A percentile compares a stretch with the other conserved stretches of the same genome.
phyloP scores from a whole-genome alignment of 2,888 invertebrate species.

The Drosophila percnosoma region DNA sequence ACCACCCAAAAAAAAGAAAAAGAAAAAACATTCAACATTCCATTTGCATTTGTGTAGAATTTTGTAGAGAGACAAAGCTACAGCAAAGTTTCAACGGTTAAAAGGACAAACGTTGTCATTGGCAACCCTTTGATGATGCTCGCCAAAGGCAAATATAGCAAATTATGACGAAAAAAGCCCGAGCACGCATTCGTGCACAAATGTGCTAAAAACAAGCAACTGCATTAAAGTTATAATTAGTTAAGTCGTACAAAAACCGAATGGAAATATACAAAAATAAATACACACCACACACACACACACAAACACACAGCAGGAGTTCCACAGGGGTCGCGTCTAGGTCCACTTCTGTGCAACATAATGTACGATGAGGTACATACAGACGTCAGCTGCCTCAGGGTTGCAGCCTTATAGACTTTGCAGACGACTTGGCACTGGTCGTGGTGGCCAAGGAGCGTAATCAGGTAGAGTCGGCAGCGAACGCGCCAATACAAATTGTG shows the following conservation, averaged over 20 bases:
- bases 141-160: neutral
- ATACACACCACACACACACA: conserved; percentile 1
- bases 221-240: conserved; percentile 72
- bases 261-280: neutral
- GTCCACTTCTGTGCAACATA: neutral
- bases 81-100: conserved; percentile 1
- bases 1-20: neutral
- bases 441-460: neutral
- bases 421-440: neutral
- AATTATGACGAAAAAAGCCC: conserved; percentile 6
- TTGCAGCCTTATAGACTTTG: neutral
- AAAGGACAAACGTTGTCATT: conserved; percentile 59
- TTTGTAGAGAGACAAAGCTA: neutral
- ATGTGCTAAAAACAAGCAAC: conserved; percentile 26
- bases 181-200: neutral
- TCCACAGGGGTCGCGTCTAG: neutral
- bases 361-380: neutral
- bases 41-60: conserved; percentile 28
- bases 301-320: neutral
- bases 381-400: neutral
- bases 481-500: neutral
- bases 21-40: conserved; percentile 2
- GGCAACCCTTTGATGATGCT: conserved; percentile 45
- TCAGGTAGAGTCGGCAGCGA: neutral
- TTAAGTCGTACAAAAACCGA: conserved; percentile 21